These are phyloP conservation scores for Caenorhabditis sp. DNA, from an alignment of 2,888 invertebrate genomes.

Conservation along the genomic window DNA sequence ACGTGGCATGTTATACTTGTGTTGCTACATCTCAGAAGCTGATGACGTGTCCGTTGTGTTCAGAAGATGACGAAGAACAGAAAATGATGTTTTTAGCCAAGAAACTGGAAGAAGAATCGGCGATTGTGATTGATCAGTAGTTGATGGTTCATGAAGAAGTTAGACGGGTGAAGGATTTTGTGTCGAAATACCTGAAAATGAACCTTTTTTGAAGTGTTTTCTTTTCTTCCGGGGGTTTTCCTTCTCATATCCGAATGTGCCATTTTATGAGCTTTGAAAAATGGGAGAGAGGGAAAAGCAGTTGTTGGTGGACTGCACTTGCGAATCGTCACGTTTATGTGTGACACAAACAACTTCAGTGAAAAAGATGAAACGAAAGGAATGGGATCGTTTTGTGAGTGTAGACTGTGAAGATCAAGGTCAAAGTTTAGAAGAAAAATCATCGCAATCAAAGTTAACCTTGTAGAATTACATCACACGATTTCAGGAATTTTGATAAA, in stretches of 20 bases:
- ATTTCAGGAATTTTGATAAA: too few species aligned
- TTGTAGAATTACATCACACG: too few species aligned
- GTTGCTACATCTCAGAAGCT: slow-evolving; percentile 48
- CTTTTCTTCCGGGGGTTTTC: slow-evolving; percentile 6
- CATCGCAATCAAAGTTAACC: not conserved
- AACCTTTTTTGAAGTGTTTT: slow-evolving; percentile 5
- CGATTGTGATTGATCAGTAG: slow-evolving; percentile 45
- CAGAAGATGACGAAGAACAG: slow-evolving; percentile 18
- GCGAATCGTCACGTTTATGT: slow-evolving; percentile 60
- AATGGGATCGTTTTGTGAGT: slow-evolving; percentile 10
- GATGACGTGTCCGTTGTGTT: slow-evolving; percentile 45
- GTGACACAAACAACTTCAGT: slow-evolving; percentile 43
- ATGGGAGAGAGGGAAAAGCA: slow-evolving; percentile 5
- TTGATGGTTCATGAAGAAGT: slow-evolving; percentile 3
- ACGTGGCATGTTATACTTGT: slow-evolving; percentile 74
- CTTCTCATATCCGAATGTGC: slow-evolving; percentile 33
- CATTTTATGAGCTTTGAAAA: slow-evolving; percentile 34
- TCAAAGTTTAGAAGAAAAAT: slow-evolving; percentile 21
- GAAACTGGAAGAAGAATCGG: slow-evolving; percentile 19
- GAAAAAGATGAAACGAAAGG: slow-evolving; percentile 8
- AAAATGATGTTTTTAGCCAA: slow-evolving; percentile 53
- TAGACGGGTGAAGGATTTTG: slow-evolving; percentile 49
- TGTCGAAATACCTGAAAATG: slow-evolving; percentile 45
- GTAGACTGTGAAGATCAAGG: slow-evolving; percentile 36
- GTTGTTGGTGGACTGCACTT: slow-evolving; percentile 58